phyloP scores from a whole-genome alignment of 1,140 invertebrate species.

The Carposina sasakii region DNA sequence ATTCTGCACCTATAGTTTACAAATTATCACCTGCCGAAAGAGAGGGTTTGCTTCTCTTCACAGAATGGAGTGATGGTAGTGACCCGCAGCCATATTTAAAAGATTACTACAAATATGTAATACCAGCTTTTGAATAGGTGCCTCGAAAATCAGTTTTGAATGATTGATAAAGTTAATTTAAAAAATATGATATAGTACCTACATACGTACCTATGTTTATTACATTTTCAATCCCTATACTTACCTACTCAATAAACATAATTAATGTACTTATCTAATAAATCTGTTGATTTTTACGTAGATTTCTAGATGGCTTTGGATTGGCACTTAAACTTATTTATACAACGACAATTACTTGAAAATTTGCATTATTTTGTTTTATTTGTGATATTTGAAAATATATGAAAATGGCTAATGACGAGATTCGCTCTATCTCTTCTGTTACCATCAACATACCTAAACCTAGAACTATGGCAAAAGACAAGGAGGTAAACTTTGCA shows the following conservation, averaged over 20 bases:
- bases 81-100: conserved; percentile 55
- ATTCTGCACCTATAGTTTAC: not conserved
- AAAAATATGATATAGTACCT: no score
- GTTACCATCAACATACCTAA: conserved; percentile 29
- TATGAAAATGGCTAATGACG: conserved; percentile 23
- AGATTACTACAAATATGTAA: conserved; percentile 52
- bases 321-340: conserved; percentile 10
- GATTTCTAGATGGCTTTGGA: conserved; percentile 20
- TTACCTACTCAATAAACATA: no score
- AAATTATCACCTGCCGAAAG: conserved; percentile 27
- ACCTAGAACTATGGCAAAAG: conserved; percentile 14
- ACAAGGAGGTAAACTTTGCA: not conserved
- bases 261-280: no score
- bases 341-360: conserved; percentile 13
- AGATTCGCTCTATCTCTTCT: conserved; percentile 26
- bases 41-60: conserved; percentile 33
- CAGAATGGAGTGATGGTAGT: conserved; percentile 37
- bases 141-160: conserved; percentile 33
- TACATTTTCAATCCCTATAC: no score
- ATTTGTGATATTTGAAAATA: conserved; percentile 9
- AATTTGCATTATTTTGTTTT: conserved; percentile 9
- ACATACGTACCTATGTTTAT: no score
- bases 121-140: conserved; percentile 47
- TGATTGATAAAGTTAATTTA: no score
- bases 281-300: not conserved